Conservation (phyloP, 2,113 vertebrate genomes). For the Anoplopoma fimbria region DNA sequence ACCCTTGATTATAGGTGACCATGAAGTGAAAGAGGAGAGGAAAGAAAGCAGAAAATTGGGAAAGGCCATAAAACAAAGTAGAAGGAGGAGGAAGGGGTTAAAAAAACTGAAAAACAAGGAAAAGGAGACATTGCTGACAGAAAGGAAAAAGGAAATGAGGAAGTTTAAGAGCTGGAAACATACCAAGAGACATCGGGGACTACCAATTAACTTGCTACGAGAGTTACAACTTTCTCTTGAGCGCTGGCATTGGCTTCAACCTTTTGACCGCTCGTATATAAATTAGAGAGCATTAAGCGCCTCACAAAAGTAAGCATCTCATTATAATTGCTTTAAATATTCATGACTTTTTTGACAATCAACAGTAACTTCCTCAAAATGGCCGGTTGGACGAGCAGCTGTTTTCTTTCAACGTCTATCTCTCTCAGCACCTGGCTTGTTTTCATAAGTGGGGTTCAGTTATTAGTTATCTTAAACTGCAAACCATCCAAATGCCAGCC, state of each 20-base stretch:
- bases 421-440: neutral
- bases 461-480: neutral
- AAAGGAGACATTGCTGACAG: conserved; percentile 14
- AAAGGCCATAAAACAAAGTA: neutral
- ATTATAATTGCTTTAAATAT: conserved; percentile 72
- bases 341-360: conserved; percentile 51
- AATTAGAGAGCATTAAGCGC: conserved; percentile 67
- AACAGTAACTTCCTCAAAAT: conserved; percentile 24
- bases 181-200: conserved; percentile 60
- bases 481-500: too few relatives aligned
- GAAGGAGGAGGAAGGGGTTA: neutral
- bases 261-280: conserved; percentile 76
- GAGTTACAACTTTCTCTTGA: conserved; percentile 53
- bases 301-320: conserved; percentile 55
- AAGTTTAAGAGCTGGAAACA: conserved; percentile 21
- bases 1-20: conserved; percentile 18
- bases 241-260: conserved; percentile 56
- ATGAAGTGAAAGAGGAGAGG: neutral
- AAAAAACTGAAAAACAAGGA: neutral
- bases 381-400: conserved; percentile 3
- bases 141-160: conserved; percentile 1
- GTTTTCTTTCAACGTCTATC: neutral
- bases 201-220: conserved; percentile 68
- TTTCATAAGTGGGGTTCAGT: neutral
- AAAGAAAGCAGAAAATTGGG: neutral